Conservation (phyloP, 2,113 vertebrate genomes). For the Toxotes chatareus region DNA sequence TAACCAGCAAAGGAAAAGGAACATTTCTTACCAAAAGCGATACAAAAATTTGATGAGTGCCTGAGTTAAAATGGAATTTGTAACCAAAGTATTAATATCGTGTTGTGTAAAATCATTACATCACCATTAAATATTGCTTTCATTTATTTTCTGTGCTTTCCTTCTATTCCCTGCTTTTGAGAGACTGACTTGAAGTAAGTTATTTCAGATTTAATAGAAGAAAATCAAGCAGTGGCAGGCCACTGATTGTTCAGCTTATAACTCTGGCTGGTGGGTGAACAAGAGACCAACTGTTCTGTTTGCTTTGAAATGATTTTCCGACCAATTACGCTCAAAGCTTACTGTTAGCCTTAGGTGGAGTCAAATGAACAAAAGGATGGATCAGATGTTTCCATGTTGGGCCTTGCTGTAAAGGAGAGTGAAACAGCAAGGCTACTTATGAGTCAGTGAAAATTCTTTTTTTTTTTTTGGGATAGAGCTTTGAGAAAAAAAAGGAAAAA, state of each 20-base stretch:
- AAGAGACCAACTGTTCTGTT: conserved; percentile 1
- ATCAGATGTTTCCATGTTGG: conserved; percentile 4
- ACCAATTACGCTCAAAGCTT: neutral
- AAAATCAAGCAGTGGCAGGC: neutral
- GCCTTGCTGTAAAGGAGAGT: neutral
- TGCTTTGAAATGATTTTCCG: conserved; percentile 8
- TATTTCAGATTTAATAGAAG: neutral
- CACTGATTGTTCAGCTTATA: neutral
- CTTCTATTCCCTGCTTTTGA: neutral
- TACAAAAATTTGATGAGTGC: neutral
- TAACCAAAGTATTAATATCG: neutral
- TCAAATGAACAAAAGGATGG: neutral
- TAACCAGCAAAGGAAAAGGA: neutral
- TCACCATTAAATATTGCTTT: too few species aligned
- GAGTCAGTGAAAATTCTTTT: neutral
- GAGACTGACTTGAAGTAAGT: neutral
- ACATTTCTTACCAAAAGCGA: neutral
- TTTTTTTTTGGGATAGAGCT: too few species aligned
- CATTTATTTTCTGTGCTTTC: too few species aligned
- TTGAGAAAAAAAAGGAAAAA: neutral
- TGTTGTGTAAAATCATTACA: neutral
- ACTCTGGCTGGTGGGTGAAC: neutral
- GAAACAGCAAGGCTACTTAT: conserved; percentile 34
- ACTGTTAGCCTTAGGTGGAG: conserved; percentile 14
- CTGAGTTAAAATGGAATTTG: neutral